These are phyloP conservation scores for Cyprinodon tularosa DNA, from an alignment of 2,113 vertebrate genomes.

Conservation along the genomic window DNA sequence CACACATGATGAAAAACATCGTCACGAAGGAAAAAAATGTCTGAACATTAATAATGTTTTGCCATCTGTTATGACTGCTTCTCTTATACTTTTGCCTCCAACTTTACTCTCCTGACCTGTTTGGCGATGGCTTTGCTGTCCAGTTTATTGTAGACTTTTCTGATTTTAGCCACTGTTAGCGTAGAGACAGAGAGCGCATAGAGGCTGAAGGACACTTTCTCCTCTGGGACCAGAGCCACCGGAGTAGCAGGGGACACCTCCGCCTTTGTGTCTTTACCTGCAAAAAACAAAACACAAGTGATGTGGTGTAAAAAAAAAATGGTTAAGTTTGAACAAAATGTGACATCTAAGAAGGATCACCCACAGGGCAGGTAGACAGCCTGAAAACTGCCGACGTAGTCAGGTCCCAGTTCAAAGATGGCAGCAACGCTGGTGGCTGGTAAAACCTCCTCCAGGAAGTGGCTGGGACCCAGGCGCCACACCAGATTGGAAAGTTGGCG, in stretches of 20 bases:
- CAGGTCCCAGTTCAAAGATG: slow-evolving; percentile 93
- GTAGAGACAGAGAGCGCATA: slow-evolving; percentile 91
- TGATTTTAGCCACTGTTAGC: slow-evolving; percentile 94
- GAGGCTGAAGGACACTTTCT: slow-evolving; percentile 96
- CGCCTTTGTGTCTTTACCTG: slow-evolving; percentile 93
- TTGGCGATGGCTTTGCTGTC: slow-evolving; percentile 99
- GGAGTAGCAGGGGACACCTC: slow-evolving; percentile 84
- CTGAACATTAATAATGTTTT: too few species aligned
- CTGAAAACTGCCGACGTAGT: slow-evolving; percentile 94
- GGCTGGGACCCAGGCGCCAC: slow-evolving; percentile 94
- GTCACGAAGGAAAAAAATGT: too few species aligned
- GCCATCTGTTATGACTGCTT: too few species aligned
- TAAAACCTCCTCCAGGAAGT: slow-evolving; percentile 96
- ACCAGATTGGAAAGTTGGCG: slow-evolving; percentile 90
- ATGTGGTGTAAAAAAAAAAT: background rate
- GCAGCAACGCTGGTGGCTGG: slow-evolving; percentile 86
- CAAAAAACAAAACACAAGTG: background rate
- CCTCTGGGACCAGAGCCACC: slow-evolving; percentile 91
- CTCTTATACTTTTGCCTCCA: background rate
- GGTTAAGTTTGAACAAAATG: background rate
- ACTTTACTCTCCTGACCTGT: slow-evolving; percentile 81
- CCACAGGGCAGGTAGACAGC: slow-evolving; percentile 93
- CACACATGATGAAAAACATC: too few species aligned
- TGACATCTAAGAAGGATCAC: slow-evolving; percentile 48
- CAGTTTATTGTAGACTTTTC: slow-evolving; percentile 96